phyloP scores from a whole-genome alignment of 2,888 invertebrate genomes.

The Glomeris marginata region DNA sequence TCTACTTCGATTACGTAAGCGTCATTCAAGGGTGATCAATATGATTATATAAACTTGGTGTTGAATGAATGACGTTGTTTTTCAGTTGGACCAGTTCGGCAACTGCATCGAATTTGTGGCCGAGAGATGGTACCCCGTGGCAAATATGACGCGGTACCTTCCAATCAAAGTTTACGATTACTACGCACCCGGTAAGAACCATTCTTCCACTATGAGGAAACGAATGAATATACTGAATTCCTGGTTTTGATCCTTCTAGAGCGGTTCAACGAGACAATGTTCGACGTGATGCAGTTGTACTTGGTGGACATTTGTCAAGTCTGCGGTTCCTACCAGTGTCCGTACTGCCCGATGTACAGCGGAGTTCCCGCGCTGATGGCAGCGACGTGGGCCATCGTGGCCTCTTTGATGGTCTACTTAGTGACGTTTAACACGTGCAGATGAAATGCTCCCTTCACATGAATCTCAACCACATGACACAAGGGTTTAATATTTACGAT shows the following conservation, averaged over 20 bases:
- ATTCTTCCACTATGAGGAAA: too few species aligned
- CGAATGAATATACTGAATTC: too few species aligned
- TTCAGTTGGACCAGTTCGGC: constrained; percentile 61
- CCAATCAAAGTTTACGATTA: constrained; percentile 86
- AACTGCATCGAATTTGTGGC: constrained; percentile 85
- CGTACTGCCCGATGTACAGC: constrained; percentile 58
- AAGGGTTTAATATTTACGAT: too few species aligned
- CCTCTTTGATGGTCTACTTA: too few species aligned
- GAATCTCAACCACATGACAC: too few species aligned
- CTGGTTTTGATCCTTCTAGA: too few species aligned
- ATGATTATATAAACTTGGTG: too few species aligned
- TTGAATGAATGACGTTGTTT: constrained; percentile 18
- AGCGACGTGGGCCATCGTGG: too few species aligned
- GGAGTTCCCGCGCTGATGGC: background rate
- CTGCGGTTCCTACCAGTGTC: constrained; percentile 85
- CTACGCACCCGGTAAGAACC: constrained; percentile 80
- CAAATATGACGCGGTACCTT: constrained; percentile 87
- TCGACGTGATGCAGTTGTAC: constrained; percentile 71
- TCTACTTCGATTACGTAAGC: constrained; percentile 85
- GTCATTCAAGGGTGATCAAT: too few species aligned
- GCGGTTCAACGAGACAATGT: constrained; percentile 81
- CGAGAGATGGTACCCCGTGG: constrained; percentile 90
- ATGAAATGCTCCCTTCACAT: too few species aligned
- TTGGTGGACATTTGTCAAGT: constrained; percentile 83
- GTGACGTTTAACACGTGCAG: too few species aligned